Evolutionary conservation across 37 sponge, comb jelly and placozoan genomes (phyloP).

Genomic region (Diacarnus erythraeanus): DNA sequence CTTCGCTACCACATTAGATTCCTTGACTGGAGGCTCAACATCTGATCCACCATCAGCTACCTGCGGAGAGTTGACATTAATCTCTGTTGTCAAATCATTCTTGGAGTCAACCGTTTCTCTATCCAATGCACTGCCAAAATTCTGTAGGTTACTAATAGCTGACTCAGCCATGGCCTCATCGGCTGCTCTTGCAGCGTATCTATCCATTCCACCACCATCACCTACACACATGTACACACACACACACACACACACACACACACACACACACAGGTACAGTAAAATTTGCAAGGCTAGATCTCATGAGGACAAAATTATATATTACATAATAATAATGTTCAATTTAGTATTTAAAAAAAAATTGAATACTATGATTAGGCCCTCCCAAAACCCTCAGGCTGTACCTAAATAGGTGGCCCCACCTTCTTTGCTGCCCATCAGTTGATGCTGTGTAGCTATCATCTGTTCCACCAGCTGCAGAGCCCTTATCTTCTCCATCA

Average conservation of each 20-base stretch:
- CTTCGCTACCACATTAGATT: neutral
- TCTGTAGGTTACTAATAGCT: neutral
- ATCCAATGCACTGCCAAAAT: no score
- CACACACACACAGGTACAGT: neutral
- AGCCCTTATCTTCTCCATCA: slow-evolving; percentile 18
- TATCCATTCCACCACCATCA: neutral
- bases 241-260: neutral
- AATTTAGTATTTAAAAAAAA: no score
- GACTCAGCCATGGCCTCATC: neutral
- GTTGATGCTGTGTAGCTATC: slow-evolving; percentile 24
- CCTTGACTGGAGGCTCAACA: no score
- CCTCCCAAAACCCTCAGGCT: neutral
- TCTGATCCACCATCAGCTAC: no score
- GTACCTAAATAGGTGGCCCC: neutral
- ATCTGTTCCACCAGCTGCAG: slow-evolving; percentile 33
- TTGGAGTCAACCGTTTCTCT: no score
- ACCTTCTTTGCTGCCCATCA: neutral
- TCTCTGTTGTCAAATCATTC: no score
- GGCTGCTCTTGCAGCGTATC: neutral
- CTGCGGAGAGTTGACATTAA: no score
- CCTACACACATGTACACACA: neutral
- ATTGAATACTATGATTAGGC: no score
- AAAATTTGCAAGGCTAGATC: no score
- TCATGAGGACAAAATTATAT: no score
- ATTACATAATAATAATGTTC: no score